phyloP scores from a whole-genome alignment of 2,113 vertebrate genomes.

The Struthidea cinerea region DNA sequence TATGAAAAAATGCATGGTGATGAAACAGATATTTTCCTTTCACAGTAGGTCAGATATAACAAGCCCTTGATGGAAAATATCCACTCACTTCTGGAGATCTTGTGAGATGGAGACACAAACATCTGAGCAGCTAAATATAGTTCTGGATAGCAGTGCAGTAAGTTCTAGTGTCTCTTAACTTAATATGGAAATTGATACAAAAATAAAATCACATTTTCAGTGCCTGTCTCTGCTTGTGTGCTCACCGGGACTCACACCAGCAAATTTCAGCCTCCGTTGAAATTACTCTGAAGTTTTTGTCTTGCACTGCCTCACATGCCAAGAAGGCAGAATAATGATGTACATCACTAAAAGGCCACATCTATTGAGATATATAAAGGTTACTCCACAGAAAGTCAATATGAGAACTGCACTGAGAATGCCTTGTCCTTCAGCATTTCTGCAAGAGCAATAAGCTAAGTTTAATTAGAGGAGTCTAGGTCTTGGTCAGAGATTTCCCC shows the following conservation, averaged over 20 bases:
- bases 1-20: not conserved
- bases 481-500: not conserved
- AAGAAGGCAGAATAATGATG: not conserved
- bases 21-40: not conserved
- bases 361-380: not conserved
- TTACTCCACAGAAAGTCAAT: constrained; percentile 7
- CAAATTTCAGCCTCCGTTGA: not conserved
- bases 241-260: not conserved
- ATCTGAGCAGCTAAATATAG: constrained; percentile 15
- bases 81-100: not conserved
- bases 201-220: constrained; percentile 24
- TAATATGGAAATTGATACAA: constrained; percentile 11
- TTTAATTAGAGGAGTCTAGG: constrained; percentile 10
- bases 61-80: not conserved
- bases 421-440: not conserved
- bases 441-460: not conserved
- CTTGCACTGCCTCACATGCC: not conserved
- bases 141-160: not conserved
- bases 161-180: constrained; percentile 4
- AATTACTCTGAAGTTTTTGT: not conserved
- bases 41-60: not conserved
- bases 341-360: not conserved
- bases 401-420: not conserved
- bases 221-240: not conserved
- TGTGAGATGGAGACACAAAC: not conserved